Evolutionary conservation across 2,888 invertebrate species (phyloP), one percentile per base, ranked within the genome.

Genomic region (Copidosoma aretas): DNA sequence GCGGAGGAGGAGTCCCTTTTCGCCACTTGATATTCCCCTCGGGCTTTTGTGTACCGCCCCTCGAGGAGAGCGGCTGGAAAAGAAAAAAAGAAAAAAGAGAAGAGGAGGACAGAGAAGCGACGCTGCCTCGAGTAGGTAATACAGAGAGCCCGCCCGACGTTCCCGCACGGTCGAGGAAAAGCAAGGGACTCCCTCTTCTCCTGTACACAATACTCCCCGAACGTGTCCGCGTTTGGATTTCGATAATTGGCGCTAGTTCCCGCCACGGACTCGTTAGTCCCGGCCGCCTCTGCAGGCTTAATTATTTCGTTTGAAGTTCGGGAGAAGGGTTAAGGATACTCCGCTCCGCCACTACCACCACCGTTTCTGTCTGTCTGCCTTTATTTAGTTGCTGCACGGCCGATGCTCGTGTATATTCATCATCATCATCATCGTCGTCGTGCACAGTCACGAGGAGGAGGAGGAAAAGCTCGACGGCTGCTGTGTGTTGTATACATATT

Each of bases 271-370:
- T 82, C 81, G 81, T 82, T 82, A 82, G 80, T 71, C 72, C 74
- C 66, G 10, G 53, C 43, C 51, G 32, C 59, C 57, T 4, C 22
- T 43, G 10, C 41, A 79, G 80, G 79, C 79, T 81, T 79, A 81
- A 83, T 83, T 82, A 82, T 82, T 82, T 82, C 81, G 81, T 83
- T 83, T 83, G 81, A 83, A 81, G 81, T 82, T 77, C 69, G 78
- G 77, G 76, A 79, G 77, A 78, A 76, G 75, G 77, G 76, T 74
- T 75, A 71, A 73, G 74, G 73, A 59, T 64, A 46, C 70, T 70
- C 65, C 66, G 60, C 69, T 21, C 39, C 25, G 57, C 64, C 41
- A 41, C 41, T 46, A 51, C 57, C 12, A 17, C 53, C 17, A 10
- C 10, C 19, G 15, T 19, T 12, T 12, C 22, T 15, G 17, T 12